Conservation (phyloP, 2,888 invertebrate species). For the Watsonalla binaria region DNA sequence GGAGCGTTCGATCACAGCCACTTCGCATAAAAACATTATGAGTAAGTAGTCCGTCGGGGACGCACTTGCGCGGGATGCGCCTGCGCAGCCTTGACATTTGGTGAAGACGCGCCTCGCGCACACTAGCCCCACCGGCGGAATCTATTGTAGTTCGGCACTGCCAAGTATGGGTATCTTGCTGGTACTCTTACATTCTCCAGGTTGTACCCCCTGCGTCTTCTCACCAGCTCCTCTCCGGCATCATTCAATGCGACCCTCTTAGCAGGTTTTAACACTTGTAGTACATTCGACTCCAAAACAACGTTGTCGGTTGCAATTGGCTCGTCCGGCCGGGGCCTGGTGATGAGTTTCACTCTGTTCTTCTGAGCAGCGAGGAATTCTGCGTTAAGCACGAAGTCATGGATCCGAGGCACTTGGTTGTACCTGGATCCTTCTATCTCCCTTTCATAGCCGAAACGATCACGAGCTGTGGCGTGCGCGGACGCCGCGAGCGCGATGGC, state of each 20-base stretch:
- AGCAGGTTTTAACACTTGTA: constrained; percentile 55
- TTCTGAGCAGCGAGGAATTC: constrained; percentile 53
- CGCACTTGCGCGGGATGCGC: constrained; percentile 35
- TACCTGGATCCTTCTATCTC: constrained; percentile 59
- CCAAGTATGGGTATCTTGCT: constrained; percentile 67
- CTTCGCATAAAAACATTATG: constrained; percentile 48
- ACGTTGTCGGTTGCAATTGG: constrained; percentile 61
- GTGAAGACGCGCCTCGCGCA: constrained; percentile 31
- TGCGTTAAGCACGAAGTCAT: constrained; percentile 55
- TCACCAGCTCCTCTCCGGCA: constrained; percentile 45
- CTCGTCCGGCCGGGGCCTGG: constrained; percentile 58
- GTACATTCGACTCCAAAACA: constrained; percentile 63
- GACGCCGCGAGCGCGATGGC: constrained; percentile 49
- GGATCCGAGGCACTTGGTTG: constrained; percentile 55
- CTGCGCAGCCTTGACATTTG: constrained; percentile 69
- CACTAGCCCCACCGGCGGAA: constrained; percentile 73
- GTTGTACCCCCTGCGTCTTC: constrained; percentile 69
- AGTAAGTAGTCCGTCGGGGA: constrained; percentile 38
- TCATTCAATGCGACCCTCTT: constrained; percentile 37
- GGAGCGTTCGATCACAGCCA: constrained; percentile 71
- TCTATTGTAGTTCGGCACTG: constrained; percentile 62
- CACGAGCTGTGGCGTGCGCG: constrained; percentile 43
- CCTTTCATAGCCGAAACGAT: constrained; percentile 63
- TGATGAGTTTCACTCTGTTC: constrained; percentile 64
- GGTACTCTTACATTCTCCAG: constrained; percentile 73